A percentile compares a stretch with the other conserved stretches of the same genome.
These are phyloP conservation scores for Drosophila persimilis DNA, from an alignment of 1,140 invertebrate genomes.

Conservation along the genomic window DNA sequence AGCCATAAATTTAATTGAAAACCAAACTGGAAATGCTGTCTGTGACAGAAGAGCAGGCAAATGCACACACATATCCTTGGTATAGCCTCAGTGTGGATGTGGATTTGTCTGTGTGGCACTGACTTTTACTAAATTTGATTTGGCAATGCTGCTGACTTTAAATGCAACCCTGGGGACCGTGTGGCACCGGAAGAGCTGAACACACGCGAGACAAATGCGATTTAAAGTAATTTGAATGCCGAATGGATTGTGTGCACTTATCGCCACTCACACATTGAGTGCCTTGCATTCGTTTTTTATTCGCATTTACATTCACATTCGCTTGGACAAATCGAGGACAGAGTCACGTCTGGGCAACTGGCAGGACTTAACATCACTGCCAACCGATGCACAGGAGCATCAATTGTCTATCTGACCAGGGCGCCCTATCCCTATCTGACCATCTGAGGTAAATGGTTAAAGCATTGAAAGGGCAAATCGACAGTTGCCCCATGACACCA, in stretches of 20 bases:
- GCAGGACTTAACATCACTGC: conserved; percentile 55
- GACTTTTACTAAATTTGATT: conserved; percentile 76
- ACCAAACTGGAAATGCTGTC: conserved; percentile 67
- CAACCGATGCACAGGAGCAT: conserved; percentile 60
- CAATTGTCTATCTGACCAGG: conserved; percentile 74
- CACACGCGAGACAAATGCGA: conserved; percentile 75
- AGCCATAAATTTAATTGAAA: conserved; percentile 80
- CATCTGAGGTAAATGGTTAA: conserved; percentile 44
- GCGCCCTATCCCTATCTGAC: conserved; percentile 1
- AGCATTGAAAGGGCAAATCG: conserved; percentile 41
- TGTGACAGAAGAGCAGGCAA: conserved; percentile 54
- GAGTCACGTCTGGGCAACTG: conserved; percentile 63
- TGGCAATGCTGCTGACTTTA: conserved; percentile 51
- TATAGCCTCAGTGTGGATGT: conserved; percentile 8
- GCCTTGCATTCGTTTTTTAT: conserved; percentile 27
- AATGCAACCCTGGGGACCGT: conserved; percentile 53
- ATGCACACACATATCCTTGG: conserved; percentile 6
- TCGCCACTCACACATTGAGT: conserved; percentile 33
- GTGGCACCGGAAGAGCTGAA: conserved; percentile 46
- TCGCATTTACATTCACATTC: conserved; percentile 13
- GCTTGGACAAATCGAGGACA: conserved; percentile 11
- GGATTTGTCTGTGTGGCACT: conserved; percentile 9
- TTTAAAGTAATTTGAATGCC: conserved; percentile 80
- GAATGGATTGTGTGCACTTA: conserved; percentile 80
- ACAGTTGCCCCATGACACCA: background rate